phyloP scores from a whole-genome alignment of 2,888 invertebrate species.

The Watsonalla cultraria region DNA sequence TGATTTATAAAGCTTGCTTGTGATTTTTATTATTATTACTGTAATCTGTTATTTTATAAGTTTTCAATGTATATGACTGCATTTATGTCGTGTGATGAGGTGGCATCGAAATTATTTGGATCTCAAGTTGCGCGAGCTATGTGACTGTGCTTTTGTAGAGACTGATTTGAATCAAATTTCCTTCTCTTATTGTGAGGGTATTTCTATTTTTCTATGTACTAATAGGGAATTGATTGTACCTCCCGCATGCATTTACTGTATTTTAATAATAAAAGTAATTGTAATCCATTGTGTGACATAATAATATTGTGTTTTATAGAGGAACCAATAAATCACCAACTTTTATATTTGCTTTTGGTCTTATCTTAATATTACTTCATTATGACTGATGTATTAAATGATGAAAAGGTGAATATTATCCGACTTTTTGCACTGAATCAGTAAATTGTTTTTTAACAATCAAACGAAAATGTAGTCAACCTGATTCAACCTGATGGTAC shows the following conservation, averaged over 20 bases:
- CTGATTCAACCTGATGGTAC: too few species aligned
- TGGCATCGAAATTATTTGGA: slow-evolving; percentile 33
- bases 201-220: too few species aligned
- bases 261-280: not conserved
- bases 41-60: slow-evolving; percentile 26
- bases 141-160: not conserved
- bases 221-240: not conserved
- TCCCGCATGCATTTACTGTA: not conserved
- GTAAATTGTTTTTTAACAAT: too few species aligned
- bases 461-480: too few species aligned
- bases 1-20: slow-evolving; percentile 21
- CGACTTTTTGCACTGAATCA: too few species aligned
- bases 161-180: not conserved
- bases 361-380: too few species aligned
- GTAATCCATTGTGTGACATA: not conserved
- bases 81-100: slow-evolving; percentile 34
- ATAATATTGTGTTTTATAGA: not conserved
- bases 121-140: slow-evolving; percentile 28
- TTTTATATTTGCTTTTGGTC: not conserved
- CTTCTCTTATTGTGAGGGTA: too few species aligned
- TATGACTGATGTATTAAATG: too few species aligned
- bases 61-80: slow-evolving; percentile 34
- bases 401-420: too few species aligned
- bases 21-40: slow-evolving; percentile 6
- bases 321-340: not conserved